Evolutionary conservation across 2,113 vertebrate genomes (phyloP), one percentile per base, ranked within the genome.

Genomic region (Fulmarus glacialis): DNA sequence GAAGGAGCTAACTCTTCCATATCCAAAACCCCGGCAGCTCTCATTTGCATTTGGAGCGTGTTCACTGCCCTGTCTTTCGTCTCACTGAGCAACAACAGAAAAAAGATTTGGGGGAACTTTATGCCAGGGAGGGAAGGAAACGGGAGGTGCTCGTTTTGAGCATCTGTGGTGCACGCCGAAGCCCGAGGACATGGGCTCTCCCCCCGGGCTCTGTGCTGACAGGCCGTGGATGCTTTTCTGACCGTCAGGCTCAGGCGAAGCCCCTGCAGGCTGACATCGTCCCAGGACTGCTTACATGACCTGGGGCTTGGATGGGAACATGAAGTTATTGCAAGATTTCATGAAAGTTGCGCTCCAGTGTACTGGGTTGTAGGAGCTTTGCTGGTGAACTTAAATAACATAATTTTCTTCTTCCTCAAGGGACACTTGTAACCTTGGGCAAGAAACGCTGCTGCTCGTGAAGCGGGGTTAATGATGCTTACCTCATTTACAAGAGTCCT

Each of bases 141-240:
- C 0, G 2, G 27, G 6, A 62, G 21, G 26, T 58, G 34, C 26
- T 53, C 1, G 0, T 68, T 73, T 30, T 8, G 56, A 81, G 36
- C 23, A 36, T 3, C 24, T 63, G 21, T 0, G 2, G 24, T 64
- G 17, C 1, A 1, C 0, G 4, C 17, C 0, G 1, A 56, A 62
- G 19, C 62, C 34, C 0, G 8, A 36, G 27, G 32, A 26, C 11
- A 1, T 1, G 12, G 67, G 27, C 8, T 53, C 4, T 8, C 5
- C 6, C 32, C 4, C 5, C 0, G 1, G 13, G 53, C 29, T 47
- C 16, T 62, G 40, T 15, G 78, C 36, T 1, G 2, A 34, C 3
- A 3, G 23, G 14, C 7, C 1, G 2, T 1, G 0, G 34, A 4
- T 14, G n/a, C 21, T 18, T 52, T 67, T 50, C 55, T 45, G 47